Evolutionary conservation across 2,888 invertebrate species (phyloP).

Genomic region (Trachelus iudaicus): DNA sequence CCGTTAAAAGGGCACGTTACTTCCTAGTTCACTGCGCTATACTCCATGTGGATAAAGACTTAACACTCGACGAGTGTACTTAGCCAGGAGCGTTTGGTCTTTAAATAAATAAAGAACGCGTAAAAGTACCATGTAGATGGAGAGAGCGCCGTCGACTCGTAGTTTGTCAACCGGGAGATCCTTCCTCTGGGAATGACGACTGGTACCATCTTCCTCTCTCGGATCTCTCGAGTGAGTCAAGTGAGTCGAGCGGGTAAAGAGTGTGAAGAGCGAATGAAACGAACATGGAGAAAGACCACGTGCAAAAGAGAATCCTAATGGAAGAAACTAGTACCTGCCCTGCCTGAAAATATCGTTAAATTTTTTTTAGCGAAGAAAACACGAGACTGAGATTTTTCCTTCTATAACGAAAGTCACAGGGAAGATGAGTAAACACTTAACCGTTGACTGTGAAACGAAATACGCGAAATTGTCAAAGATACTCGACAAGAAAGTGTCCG

Average conservation of each 20-base stretch:
- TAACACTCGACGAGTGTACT: not conserved
- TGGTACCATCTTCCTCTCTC: not conserved
- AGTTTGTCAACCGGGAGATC: not conserved
- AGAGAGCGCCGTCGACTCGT: too few relatives aligned
- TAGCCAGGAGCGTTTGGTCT: slow-evolving; percentile 5
- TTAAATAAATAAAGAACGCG: slow-evolving; percentile 20
- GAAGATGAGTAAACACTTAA: not conserved
- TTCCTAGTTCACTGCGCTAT: not conserved
- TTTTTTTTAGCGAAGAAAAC: not conserved
- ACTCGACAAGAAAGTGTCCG: not conserved
- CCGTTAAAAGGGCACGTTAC: not conserved
- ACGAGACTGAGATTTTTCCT: not conserved
- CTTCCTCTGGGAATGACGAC: not conserved
- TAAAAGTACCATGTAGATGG: slow-evolving; percentile 8
- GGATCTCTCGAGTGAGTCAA: not conserved
- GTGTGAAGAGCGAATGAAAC: not conserved
- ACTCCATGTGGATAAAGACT: not conserved
- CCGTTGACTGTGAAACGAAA: not conserved
- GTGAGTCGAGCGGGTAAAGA: not conserved
- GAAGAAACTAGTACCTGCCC: not conserved
- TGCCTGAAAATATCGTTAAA: not conserved
- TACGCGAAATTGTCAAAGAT: not conserved
- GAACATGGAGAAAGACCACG: not conserved
- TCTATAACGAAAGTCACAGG: not conserved
- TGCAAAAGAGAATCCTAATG: not conserved